These are phyloP conservation scores for Catharus ustulatus DNA, from an alignment of 2,797 vertebrate genomes.

Conservation along the genomic window DNA sequence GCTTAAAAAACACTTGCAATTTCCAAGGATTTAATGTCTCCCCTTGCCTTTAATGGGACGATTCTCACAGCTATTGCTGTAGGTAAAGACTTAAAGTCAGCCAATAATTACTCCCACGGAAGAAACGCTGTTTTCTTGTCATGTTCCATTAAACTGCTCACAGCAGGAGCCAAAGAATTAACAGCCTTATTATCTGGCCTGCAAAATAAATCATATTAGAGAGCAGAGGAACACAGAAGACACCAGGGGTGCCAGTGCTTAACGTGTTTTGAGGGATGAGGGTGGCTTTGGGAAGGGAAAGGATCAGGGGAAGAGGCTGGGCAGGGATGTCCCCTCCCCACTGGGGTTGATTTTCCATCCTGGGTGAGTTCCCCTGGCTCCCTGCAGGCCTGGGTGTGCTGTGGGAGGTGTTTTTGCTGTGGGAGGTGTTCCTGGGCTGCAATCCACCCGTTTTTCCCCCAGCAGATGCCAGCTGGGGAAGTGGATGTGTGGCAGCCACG, in stretches of 20 bases:
- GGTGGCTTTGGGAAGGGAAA: background rate
- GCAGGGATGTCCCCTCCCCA: accelerated
- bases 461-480: background rate
- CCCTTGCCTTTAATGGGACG: constrained; percentile 26
- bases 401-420: background rate
- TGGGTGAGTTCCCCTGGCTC: accelerated
- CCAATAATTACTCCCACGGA: constrained; percentile 51
- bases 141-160: constrained; percentile 56
- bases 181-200: constrained; percentile 52
- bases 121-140: constrained; percentile 60
- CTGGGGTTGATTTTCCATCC: background rate
- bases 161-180: constrained; percentile 37
- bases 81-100: constrained; percentile 55
- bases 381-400: background rate
- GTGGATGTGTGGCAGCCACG: background rate
- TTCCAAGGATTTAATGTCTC: constrained; percentile 29
- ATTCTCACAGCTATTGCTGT: background rate
- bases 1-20: background rate
- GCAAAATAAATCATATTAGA: constrained; percentile 25
- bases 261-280: background rate
- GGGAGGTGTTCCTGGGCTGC: background rate
- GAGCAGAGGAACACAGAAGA: background rate
- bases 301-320: background rate
- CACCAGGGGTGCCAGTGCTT: background rate
- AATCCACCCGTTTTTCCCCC: background rate